Evolutionary conservation across 2,113 vertebrate genomes (phyloP), one percentile per base, ranked within the genome.

Genomic region (Cochlearius cochlearius): DNA sequence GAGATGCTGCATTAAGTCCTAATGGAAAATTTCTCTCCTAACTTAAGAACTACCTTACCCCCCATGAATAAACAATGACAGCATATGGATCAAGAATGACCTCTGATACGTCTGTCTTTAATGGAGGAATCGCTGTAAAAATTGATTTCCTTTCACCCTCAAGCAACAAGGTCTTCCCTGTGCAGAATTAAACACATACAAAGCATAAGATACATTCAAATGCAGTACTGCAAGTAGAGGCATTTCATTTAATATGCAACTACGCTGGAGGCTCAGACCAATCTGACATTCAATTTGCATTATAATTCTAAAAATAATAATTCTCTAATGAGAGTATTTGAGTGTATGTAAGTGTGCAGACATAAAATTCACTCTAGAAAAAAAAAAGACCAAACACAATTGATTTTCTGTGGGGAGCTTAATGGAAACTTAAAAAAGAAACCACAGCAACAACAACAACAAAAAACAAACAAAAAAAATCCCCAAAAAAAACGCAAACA

Each of bases 61-160:
- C 45, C 94, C 78, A 96, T 95, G 92, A 98, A 98, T 97, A 98
- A 97, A 97, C 96, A 97, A 94, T 87, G 85, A 77, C 94, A 95
- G 81, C 64, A 76, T 95, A 92, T 96, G 82, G 90, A 96, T 98
- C 96, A 94, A 95, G 75, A 96, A 76, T 91, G 95, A 85, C 96
- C 95, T 92, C 86, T 56, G 74, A 94, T 81, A 90, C 53, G 64
- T 81, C 56, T 91, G 80, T 85, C 94, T 92, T 95, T 90, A 94
- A 87, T 87, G 87, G 86, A 96, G 81, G 79, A 97, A 97, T 97
- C 97, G 94, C 84, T 95, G 91, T 56, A 96, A 95, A 98, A 97
- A 97, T 96, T 97, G 71, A 96, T 96, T 96, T 95, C 64, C 77
- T 92, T 94, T 79, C 76, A 79, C 71, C 59, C 87, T 91, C 87